phyloP scores from a whole-genome alignment of 2,888 invertebrate species.

The Eledone cirrhosa region DNA sequence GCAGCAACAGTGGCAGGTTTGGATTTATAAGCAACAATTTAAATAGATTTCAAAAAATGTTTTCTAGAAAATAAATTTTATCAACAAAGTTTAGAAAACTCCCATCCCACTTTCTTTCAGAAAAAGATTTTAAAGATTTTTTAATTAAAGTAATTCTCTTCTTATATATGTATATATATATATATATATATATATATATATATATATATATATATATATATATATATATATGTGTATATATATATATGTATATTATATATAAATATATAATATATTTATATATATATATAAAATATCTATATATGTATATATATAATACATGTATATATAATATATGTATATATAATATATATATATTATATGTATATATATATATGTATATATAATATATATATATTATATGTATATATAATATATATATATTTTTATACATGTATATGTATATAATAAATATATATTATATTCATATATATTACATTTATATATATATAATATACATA shows the following conservation, averaged over 20 bases:
- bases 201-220: background rate
- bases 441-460: background rate
- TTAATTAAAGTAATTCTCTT: background rate
- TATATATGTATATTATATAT: background rate
- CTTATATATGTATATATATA: background rate
- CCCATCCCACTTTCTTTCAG: no score
- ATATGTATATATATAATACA: background rate
- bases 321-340: background rate
- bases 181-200: constrained; percentile 5
- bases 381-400: background rate
- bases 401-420: background rate
- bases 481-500: no score
- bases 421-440: background rate
- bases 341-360: background rate
- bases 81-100: no score
- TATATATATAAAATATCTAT: background rate
- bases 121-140: no score
- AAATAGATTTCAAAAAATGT: no score
- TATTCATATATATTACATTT: background rate
- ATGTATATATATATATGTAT: background rate
- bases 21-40: no score
- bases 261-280: background rate
- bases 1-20: no score
- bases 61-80: no score
- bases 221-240: constrained; percentile 2